Base-by-base conservation (phyloP, 2,113 vertebrate species). In the Phalacrocorax aristotelis region DNA sequence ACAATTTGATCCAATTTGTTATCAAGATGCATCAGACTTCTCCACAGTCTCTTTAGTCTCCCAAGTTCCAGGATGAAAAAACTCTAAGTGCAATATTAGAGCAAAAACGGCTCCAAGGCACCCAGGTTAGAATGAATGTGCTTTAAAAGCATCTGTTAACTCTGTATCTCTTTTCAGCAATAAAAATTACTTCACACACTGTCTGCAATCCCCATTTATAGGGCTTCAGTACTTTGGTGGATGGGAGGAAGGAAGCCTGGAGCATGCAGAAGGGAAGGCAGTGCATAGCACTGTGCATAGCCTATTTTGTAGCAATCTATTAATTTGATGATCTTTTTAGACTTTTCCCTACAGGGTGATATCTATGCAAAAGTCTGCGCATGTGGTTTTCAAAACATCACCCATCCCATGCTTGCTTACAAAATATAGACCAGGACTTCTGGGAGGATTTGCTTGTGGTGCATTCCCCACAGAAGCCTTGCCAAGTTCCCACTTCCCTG, bases 121-220 rank as follows among this genome's bases (percentile, higher is more conserved):
- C 54, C 34, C 66, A 83, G 66, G 84, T 93, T 93, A 62, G 84
- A 60, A 91, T 86, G 78, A 76, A 86, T 77, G 90, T 57, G 58
- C 58, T 96, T 91, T 96, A 94, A 95, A 96, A 96, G 96, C 95
- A 90, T 94, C 95, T 95, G 81, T 89, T 96, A 92, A 78, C 55
- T 90, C 72, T 42, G 14, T 84, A 40, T 57, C 74, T 79, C 66
- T 90, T 90, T 91, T 69, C 89, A 85, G 93, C 70, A 26, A 11
- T 61, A 75, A 91, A 96, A 94, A 96, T 79, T 65, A 61, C 70
- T 93, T 89, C 74, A 61, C 76, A 48, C 44, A 5, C 57, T 72
- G 44, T 40, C 84, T 95, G 69, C 82, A 91, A 22, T 54, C 62
- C 62, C 49, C 90, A 90, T 84, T 95, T 95, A 40, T 7, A 90